A percentile compares a stretch with the other conserved stretches of the same genome.
These are phyloP conservation scores for Atherix ibis DNA, from an alignment of 2,888 invertebrate genomes.

Conservation along the genomic window DNA sequence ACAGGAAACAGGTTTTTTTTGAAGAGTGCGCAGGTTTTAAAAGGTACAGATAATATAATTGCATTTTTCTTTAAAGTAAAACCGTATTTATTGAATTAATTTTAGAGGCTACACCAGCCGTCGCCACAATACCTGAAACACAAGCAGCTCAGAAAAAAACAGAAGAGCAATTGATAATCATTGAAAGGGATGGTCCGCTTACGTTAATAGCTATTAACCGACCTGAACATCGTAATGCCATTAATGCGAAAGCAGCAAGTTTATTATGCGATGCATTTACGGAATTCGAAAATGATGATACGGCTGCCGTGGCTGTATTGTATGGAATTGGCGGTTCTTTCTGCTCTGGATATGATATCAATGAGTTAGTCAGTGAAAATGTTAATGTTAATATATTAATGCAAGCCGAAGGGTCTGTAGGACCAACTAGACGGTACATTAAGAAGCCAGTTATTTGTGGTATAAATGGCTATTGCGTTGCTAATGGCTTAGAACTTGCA, in stretches of 20 bases:
- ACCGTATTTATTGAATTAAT: no score
- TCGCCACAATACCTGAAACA: no score
- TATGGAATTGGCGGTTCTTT: constrained; percentile 89
- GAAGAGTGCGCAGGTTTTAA: no score
- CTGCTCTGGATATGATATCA: constrained; percentile 81
- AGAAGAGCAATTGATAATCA: constrained; percentile 23
- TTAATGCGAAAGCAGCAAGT: constrained; percentile 52
- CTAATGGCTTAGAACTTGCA: constrained; percentile 80
- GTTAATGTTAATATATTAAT: constrained; percentile 26
- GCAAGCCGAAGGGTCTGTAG: constrained; percentile 37
- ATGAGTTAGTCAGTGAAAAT: constrained; percentile 45
- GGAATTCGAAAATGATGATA: constrained; percentile 61
- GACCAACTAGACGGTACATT: constrained; percentile 49
- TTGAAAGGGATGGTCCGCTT: constrained; percentile 46
- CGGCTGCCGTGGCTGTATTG: constrained; percentile 56
- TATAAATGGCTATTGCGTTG: constrained; percentile 78
- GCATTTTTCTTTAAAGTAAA: no score
- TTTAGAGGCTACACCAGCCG: no score
- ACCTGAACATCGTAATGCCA: constrained; percentile 66
- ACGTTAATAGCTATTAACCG: constrained; percentile 78
- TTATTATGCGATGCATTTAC: constrained; percentile 56
- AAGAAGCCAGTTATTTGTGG: constrained; percentile 85
- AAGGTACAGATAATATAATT: no score
- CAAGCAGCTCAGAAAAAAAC: no score
- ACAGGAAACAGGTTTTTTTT: no score